Evolutionary conservation across 2,888 invertebrate genomes (phyloP).

Genomic region (Folsomia manolachei): DNA sequence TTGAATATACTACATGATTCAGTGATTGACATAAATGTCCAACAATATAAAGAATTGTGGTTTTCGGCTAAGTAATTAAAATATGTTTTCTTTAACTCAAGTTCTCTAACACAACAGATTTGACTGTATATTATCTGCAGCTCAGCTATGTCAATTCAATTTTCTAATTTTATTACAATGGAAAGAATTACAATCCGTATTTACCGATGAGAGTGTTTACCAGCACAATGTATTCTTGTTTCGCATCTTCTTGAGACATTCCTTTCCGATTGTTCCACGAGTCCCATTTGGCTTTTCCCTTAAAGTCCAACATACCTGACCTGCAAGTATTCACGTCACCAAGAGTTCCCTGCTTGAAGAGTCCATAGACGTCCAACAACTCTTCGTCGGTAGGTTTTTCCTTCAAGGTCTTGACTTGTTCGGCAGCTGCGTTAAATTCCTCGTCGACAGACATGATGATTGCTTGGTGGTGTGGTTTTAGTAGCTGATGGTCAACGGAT

Average conservation of each 20-base stretch:
- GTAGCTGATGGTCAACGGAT: too few relatives aligned
- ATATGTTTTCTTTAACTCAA: too few relatives aligned
- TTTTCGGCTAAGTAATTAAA: too few relatives aligned
- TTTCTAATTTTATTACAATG: too few relatives aligned
- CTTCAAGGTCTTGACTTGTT: constrained; percentile 70
- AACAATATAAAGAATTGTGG: too few relatives aligned
- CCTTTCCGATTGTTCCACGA: constrained; percentile 77
- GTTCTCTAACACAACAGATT: too few relatives aligned
- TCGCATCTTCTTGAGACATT: constrained; percentile 72
- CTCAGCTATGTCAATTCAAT: too few relatives aligned
- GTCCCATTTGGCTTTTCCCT: constrained; percentile 95
- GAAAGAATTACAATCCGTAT: constrained; percentile 32
- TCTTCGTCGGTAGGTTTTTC: constrained; percentile 74
- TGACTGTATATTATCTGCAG: too few relatives aligned
- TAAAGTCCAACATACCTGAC: constrained; percentile 88
- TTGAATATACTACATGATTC: too few relatives aligned
- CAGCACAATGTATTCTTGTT: constrained; percentile 75
- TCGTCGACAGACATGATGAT: too few relatives aligned
- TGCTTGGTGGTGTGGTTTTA: too few relatives aligned
- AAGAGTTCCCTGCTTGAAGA: constrained; percentile 79
- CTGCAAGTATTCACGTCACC: constrained; percentile 78
- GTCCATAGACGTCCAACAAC: constrained; percentile 75
- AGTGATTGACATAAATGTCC: too few relatives aligned
- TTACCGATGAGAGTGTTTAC: constrained; percentile 63
- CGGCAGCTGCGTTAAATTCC: constrained; percentile 75